phyloP scores from a whole-genome alignment of 2,888 invertebrate genomes.

The Axea sp. region DNA sequence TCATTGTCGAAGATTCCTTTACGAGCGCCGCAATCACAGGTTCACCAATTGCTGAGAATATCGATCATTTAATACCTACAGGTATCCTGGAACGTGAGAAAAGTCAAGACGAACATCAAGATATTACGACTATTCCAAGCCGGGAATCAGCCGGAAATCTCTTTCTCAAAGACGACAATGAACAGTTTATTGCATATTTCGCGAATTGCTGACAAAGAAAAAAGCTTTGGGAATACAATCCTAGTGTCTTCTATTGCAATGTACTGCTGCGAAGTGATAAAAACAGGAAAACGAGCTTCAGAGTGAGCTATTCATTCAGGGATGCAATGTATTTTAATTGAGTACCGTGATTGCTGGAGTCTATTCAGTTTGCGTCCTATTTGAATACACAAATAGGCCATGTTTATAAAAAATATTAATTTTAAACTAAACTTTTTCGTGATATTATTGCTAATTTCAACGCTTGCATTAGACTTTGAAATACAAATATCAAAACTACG shows the following conservation, averaged over 20 bases:
- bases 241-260: not conserved
- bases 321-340: conserved; percentile 31
- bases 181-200: conserved; percentile 49
- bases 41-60: conserved; percentile 47
- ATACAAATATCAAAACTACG: conserved; percentile 35
- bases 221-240: conserved; percentile 2
- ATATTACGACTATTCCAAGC: conserved; percentile 29
- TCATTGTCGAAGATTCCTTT: conserved; percentile 54
- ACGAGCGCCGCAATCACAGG: conserved; percentile 49
- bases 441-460: conserved; percentile 25
- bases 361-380: not conserved
- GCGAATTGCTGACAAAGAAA: conserved; percentile 24
- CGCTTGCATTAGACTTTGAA: conserved; percentile 30
- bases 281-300: conserved; percentile 6
- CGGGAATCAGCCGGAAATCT: conserved; percentile 30
- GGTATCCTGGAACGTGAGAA: conserved; percentile 66
- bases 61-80: conserved; percentile 64
- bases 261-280: conserved; percentile 7
- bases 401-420: too few species aligned
- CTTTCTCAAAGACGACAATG: conserved; percentile 38
- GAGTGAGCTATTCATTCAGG: too few species aligned
- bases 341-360: conserved; percentile 1
- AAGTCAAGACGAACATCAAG: conserved; percentile 36
- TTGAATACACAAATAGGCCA: not conserved
- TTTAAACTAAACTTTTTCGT: conserved; percentile 15